Conservation (phyloP, 1,140 invertebrate genomes). For the Panonychus citri region DNA sequence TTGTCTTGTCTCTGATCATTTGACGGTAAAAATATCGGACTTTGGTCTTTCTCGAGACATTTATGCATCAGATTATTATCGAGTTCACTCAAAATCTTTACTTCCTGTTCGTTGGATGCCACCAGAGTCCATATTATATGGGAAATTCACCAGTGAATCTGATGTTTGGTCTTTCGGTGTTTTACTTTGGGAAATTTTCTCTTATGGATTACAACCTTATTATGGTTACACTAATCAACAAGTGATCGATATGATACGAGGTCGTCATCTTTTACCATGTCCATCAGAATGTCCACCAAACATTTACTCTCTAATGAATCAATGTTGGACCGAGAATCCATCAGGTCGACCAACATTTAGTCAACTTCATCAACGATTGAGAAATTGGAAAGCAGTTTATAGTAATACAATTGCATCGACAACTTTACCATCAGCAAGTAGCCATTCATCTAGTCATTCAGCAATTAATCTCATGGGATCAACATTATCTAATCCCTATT, state of each 20-base stretch:
- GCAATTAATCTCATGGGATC: not conserved
- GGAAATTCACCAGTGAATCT: constrained; percentile 84
- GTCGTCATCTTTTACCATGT: constrained; percentile 70
- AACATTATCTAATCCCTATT: not conserved
- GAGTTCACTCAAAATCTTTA: constrained; percentile 27
- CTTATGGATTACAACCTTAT: constrained; percentile 79
- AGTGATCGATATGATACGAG: constrained; percentile 86
- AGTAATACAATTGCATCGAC: constrained; percentile 9
- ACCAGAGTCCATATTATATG: constrained; percentile 86
- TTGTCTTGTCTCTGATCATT: constrained; percentile 75
- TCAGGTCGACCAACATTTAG: constrained; percentile 66
- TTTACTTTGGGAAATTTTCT: constrained; percentile 95
- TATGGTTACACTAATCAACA: constrained; percentile 88
- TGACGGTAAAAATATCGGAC: constrained; percentile 85
- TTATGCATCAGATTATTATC: constrained; percentile 48
- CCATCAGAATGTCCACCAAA: constrained; percentile 72
- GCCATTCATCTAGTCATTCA: not conserved
- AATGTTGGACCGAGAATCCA: constrained; percentile 88
- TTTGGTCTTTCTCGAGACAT: constrained; percentile 77
- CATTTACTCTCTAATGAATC: constrained; percentile 79
- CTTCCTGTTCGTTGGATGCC: constrained; percentile 69
- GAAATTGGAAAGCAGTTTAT: constrained; percentile 32
- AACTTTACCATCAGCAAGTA: constrained; percentile 5
- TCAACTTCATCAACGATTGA: constrained; percentile 34
- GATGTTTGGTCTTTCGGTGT: constrained; percentile 97